Conservation (phyloP, 1,140 invertebrate genomes). For the Oncopeltus fasciatus region DNA sequence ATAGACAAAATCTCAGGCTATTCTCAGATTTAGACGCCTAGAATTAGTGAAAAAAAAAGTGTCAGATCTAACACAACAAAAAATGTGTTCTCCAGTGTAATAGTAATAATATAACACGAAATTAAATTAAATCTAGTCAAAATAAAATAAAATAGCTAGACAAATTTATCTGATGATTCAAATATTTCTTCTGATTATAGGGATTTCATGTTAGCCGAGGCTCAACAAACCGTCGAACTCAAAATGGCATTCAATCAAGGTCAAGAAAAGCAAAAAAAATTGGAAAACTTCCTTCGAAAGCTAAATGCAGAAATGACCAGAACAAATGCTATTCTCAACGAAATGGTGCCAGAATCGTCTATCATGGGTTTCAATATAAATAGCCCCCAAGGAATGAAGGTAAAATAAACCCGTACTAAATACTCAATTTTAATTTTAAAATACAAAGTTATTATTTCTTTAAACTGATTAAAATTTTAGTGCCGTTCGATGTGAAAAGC, state of each 20-base stretch:
- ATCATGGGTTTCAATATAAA: too few species aligned
- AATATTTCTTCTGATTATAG: slow-evolving; percentile 32
- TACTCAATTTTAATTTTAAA: too few species aligned
- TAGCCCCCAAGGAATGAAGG: background rate
- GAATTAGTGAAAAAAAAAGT: background rate
- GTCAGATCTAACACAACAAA: too few species aligned
- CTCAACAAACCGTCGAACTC: slow-evolving; percentile 91
- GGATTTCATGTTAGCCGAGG: slow-evolving; percentile 89
- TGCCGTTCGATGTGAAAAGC: too few species aligned
- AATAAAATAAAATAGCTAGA: background rate
- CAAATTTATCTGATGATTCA: background rate
- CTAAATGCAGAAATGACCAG: slow-evolving; percentile 89
- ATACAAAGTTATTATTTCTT: too few species aligned
- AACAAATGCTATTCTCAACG: slow-evolving; percentile 88
- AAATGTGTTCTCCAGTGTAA: background rate
- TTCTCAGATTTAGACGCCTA: too few species aligned
- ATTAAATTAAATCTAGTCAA: background rate
- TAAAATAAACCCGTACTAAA: too few species aligned
- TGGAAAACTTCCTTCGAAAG: slow-evolving; percentile 92
- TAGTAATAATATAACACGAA: background rate
- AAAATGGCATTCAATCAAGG: slow-evolving; percentile 92
- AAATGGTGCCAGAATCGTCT: slow-evolving; percentile 97
- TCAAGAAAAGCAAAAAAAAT: slow-evolving; percentile 87
- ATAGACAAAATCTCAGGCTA: too few species aligned
- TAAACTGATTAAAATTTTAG: too few species aligned